Evolutionary conservation across 1,140 invertebrate genomes (phyloP).

Genomic region (Drosophila repleta): DNA sequence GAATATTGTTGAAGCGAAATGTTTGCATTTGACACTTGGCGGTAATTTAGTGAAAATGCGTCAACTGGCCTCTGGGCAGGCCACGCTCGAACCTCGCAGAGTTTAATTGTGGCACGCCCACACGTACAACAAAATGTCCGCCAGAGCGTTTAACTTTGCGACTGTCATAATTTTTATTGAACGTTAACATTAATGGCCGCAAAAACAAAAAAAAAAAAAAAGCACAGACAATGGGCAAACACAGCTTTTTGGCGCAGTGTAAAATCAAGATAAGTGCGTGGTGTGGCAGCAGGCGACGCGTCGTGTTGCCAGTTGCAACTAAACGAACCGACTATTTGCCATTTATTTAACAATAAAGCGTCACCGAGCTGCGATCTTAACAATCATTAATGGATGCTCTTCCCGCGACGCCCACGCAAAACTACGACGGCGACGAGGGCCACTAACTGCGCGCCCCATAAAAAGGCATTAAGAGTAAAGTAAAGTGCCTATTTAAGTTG

Average conservation of each 20-base stretch:
- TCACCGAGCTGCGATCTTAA: slow-evolving; percentile 60
- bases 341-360: slow-evolving; percentile 82
- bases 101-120: slow-evolving; percentile 43
- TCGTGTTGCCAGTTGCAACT: slow-evolving; percentile 29
- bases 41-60: slow-evolving; percentile 81
- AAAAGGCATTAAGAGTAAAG: slow-evolving; percentile 79
- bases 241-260: slow-evolving; percentile 47
- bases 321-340: slow-evolving; percentile 64
- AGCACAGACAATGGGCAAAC: slow-evolving; percentile 27
- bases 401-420: background rate
- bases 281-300: slow-evolving; percentile 22
- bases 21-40: slow-evolving; percentile 80
- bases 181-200: slow-evolving; percentile 49
- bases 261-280: slow-evolving; percentile 74
- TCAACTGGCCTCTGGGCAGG: slow-evolving; percentile 64
- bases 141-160: slow-evolving; percentile 69
- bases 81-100: slow-evolving; percentile 2
- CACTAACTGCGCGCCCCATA: slow-evolving; percentile 53
- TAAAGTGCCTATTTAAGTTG: slow-evolving; percentile 83
- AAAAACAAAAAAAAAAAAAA: background rate
- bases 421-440: slow-evolving; percentile 29
- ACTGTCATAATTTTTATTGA: slow-evolving; percentile 78
- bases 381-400: slow-evolving; percentile 42
- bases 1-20: slow-evolving; percentile 75
- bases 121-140: slow-evolving; percentile 41